phyloP scores from a whole-genome alignment of 2,888 invertebrate species.

The Aphrophora alni region DNA sequence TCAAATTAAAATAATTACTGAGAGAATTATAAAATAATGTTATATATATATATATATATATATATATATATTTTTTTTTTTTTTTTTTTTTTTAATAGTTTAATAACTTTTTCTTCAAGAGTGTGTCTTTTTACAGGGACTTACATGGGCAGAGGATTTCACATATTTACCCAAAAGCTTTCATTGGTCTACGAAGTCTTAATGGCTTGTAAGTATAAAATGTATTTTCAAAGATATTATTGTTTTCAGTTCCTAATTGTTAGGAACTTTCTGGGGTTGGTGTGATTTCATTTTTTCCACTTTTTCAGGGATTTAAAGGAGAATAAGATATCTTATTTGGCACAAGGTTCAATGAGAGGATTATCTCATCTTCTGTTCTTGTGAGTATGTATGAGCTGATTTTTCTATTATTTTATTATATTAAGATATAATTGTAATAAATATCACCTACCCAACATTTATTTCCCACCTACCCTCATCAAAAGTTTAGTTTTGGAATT shows the following conservation, averaged over 20 bases:
- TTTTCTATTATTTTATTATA: neutral
- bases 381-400: constrained; percentile 50
- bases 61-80: too few relatives aligned
- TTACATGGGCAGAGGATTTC: constrained; percentile 45
- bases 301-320: constrained; percentile 51
- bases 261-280: too few relatives aligned
- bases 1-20: too few relatives aligned
- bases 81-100: too few relatives aligned
- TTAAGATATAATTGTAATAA: neutral
- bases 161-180: constrained; percentile 48
- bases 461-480: too few relatives aligned
- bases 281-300: neutral
- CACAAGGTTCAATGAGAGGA: constrained; percentile 52
- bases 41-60: too few relatives aligned
- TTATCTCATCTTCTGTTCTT: constrained; percentile 50
- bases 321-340: constrained; percentile 49
- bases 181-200: constrained; percentile 50
- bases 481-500: too few relatives aligned
- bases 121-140: constrained; percentile 16
- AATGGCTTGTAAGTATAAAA: constrained; percentile 39
- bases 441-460: too few relatives aligned
- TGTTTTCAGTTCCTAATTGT: too few relatives aligned
- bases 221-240: too few relatives aligned
- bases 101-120: too few relatives aligned
- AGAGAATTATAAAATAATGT: too few relatives aligned